These are phyloP conservation scores for Pseudococcus viburni DNA, from an alignment of 2,888 invertebrate species.

Conservation along the genomic window DNA sequence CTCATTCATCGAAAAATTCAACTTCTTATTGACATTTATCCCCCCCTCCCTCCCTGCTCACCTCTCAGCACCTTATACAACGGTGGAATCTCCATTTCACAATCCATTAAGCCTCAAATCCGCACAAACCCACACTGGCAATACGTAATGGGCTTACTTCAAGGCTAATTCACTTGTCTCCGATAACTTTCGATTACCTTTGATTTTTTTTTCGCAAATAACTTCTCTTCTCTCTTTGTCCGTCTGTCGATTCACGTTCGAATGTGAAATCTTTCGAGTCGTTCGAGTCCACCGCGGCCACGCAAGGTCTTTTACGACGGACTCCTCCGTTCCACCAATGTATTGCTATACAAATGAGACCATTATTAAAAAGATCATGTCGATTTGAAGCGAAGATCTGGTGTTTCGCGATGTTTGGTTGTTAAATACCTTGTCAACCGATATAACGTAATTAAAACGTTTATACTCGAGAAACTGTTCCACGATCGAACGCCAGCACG, in stretches of 20 bases:
- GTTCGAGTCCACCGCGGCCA: not conserved
- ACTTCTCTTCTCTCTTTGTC: not conserved
- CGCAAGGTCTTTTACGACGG: not conserved
- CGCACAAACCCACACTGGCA: too few species aligned
- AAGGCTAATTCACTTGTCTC: constrained; percentile 1
- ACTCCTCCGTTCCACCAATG: not conserved
- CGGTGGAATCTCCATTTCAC: too few species aligned
- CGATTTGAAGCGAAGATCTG: constrained; percentile 25
- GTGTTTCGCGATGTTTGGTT: constrained; percentile 41
- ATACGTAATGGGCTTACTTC: not conserved
- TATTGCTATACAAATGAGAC: not conserved
- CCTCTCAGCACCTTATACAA: too few species aligned
- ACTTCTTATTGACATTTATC: too few species aligned
- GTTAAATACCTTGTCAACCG: constrained; percentile 52
- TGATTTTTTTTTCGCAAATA: not conserved
- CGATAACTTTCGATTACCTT: not conserved
- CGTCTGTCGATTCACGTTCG: not conserved
- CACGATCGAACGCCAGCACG: constrained; percentile 31
- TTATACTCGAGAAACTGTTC: not conserved
- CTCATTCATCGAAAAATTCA: too few species aligned
- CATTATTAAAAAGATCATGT: constrained; percentile 47
- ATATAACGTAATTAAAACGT: constrained; percentile 53
- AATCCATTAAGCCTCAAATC: too few species aligned
- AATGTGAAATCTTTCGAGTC: not conserved
- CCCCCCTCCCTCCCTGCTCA: too few species aligned